Percentiles rank a stretch among this genome's conserved stretches.
phyloP scores from a whole-genome alignment of 2,888 invertebrate genomes.

The Autographa pulchrina region DNA sequence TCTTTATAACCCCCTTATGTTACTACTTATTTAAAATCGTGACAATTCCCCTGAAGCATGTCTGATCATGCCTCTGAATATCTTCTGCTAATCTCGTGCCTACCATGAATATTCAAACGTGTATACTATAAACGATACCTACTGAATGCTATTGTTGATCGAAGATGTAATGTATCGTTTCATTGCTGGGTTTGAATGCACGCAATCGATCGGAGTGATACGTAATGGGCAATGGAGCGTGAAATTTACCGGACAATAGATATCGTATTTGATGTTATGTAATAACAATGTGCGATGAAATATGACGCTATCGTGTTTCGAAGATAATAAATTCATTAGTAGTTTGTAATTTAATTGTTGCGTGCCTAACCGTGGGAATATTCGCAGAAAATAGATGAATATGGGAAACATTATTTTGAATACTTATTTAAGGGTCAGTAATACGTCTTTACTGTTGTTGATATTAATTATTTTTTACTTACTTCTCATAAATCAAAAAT shows the following conservation, averaged over 20 bases:
- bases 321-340: constrained; percentile 10
- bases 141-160: constrained; percentile 30
- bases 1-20: not conserved
- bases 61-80: constrained; percentile 45
- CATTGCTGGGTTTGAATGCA: constrained; percentile 24
- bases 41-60: constrained; percentile 26
- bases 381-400: not conserved
- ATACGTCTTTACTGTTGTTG: too few species aligned
- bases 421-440: too few species aligned
- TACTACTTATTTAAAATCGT: not conserved
- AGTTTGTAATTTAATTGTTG: constrained; percentile 6
- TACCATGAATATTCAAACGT: constrained; percentile 54
- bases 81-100: constrained; percentile 28
- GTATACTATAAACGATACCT: constrained; percentile 41
- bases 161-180: constrained; percentile 37
- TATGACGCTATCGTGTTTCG: not conserved
- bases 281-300: not conserved
- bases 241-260: not conserved
- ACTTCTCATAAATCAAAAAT: too few species aligned
- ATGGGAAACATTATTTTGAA: not conserved
- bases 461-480: too few species aligned
- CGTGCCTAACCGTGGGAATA: not conserved
- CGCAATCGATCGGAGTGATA: constrained; percentile 28
- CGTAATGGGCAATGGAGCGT: constrained; percentile 27
- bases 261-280: constrained; percentile 9